Conservation (phyloP, 2,797 vertebrate species). For the Microctenopoma steveboyesi region DNA sequence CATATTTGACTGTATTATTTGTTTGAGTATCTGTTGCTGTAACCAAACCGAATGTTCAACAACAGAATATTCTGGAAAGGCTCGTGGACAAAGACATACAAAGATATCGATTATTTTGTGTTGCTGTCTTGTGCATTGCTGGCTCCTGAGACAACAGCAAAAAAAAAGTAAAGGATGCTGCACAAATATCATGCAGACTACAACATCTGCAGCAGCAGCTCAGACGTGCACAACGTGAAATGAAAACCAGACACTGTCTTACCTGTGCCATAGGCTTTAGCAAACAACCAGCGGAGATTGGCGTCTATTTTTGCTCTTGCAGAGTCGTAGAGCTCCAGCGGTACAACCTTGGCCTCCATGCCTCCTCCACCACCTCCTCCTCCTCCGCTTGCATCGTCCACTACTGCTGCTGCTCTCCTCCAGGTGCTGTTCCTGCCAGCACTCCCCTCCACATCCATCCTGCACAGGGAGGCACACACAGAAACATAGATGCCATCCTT, state of each 20-base stretch:
- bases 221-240: not conserved
- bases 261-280: conserved; percentile 95
- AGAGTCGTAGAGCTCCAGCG: conserved; percentile 93
- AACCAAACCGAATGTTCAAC: too few species aligned
- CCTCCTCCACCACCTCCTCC: conserved; percentile 61
- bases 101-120: too few species aligned
- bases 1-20: too few species aligned
- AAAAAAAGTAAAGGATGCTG: too few species aligned
- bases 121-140: too few species aligned
- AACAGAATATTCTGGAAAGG: too few species aligned
- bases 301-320: conserved; percentile 97
- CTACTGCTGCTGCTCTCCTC: conserved; percentile 85
- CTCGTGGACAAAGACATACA: too few species aligned
- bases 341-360: conserved; percentile 85
- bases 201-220: not conserved
- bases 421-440: conserved; percentile 85
- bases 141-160: too few species aligned
- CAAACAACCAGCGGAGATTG: conserved; percentile 96
- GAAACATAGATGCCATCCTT: conserved; percentile 1
- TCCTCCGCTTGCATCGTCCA: conserved; percentile 33
- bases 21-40: too few species aligned
- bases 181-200: not conserved
- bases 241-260: conserved; percentile 57
- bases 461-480: conserved; percentile 50
- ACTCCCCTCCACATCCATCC: conserved; percentile 90